phyloP scores from a whole-genome alignment of 2,888 invertebrate genomes.

The Ormyrus nitidulus region DNA sequence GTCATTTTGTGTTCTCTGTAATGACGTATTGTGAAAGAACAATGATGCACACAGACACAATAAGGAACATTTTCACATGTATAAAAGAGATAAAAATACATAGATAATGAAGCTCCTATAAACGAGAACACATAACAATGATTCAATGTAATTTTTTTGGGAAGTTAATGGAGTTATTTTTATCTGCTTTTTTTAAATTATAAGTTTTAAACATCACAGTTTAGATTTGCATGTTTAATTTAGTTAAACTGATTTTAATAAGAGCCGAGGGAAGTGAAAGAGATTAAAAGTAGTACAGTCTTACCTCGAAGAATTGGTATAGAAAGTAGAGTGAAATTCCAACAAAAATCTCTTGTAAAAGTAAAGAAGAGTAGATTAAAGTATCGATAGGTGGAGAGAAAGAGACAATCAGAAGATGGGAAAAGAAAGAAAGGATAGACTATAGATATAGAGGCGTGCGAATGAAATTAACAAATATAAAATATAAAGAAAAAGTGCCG shows the following conservation, averaged over 20 bases:
- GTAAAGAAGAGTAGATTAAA: background rate
- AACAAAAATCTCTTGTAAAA: slow-evolving; percentile 16
- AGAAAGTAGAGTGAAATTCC: slow-evolving; percentile 14
- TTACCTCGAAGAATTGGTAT: slow-evolving; percentile 17
- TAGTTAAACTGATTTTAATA: slow-evolving; percentile 10
- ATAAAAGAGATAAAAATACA: slow-evolving; percentile 24
- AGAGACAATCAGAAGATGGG: slow-evolving; percentile 14
- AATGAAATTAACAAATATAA: slow-evolving; percentile 56
- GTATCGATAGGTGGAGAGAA: slow-evolving; percentile 11
- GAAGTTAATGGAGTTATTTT: slow-evolving; percentile 8
- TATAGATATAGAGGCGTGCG: slow-evolving; percentile 48
- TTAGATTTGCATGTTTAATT: slow-evolving; percentile 22
- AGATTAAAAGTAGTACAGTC: slow-evolving; percentile 13
- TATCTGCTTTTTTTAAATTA: slow-evolving; percentile 4
- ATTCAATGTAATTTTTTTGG: background rate
- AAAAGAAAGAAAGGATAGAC: slow-evolving; percentile 18
- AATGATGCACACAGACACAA: slow-evolving; percentile 37
- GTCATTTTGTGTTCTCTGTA: slow-evolving; percentile 32
- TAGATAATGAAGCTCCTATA: slow-evolving; percentile 41
- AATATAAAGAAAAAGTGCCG: slow-evolving; percentile 48
- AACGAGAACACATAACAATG: slow-evolving; percentile 21
- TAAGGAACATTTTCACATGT: slow-evolving; percentile 13
- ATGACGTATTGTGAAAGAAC: slow-evolving; percentile 18
- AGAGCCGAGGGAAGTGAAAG: slow-evolving; percentile 29
- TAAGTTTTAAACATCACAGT: slow-evolving; percentile 11